Conservation (phyloP, 2,888 invertebrate species). For the Lypha dubia region DNA sequence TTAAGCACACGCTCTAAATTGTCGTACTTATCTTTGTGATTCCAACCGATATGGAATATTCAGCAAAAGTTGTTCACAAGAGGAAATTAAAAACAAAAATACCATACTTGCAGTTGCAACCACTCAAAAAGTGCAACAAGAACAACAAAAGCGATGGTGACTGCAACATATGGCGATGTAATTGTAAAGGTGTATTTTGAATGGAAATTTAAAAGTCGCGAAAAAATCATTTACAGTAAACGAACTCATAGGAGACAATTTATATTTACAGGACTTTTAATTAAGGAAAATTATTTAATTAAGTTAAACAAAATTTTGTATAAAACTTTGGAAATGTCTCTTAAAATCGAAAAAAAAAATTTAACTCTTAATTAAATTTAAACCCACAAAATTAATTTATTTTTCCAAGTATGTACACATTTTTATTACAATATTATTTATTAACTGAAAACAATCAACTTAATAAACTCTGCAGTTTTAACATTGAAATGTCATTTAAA, state of each 20-base stretch:
- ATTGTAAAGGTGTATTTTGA: not conserved
- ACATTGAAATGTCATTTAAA: not conserved
- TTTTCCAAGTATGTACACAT: too few species aligned
- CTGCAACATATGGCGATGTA: not conserved
- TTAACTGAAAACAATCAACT: not conserved
- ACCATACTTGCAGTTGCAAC: conserved; percentile 29
- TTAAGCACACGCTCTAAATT: not conserved
- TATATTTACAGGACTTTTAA: not conserved
- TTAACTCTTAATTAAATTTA: too few species aligned
- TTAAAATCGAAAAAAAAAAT: too few species aligned
- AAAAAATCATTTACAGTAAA: not conserved
- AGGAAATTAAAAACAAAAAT: conserved; percentile 44
- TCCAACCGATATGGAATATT: conserved; percentile 1
- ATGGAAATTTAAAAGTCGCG: not conserved
- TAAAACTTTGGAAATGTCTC: too few species aligned
- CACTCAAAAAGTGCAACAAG: conserved; percentile 2
- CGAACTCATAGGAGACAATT: not conserved
- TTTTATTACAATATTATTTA: not conserved
- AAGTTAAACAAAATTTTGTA: not conserved
- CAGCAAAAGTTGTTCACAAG: conserved; percentile 37
- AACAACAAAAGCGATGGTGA: too few species aligned
- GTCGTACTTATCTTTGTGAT: not conserved
- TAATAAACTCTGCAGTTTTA: not conserved
- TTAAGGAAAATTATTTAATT: not conserved
- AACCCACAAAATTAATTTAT: too few species aligned